Evolutionary conservation across 2,888 invertebrate species (phyloP).

Genomic region (Sminthurides aquaticus): DNA sequence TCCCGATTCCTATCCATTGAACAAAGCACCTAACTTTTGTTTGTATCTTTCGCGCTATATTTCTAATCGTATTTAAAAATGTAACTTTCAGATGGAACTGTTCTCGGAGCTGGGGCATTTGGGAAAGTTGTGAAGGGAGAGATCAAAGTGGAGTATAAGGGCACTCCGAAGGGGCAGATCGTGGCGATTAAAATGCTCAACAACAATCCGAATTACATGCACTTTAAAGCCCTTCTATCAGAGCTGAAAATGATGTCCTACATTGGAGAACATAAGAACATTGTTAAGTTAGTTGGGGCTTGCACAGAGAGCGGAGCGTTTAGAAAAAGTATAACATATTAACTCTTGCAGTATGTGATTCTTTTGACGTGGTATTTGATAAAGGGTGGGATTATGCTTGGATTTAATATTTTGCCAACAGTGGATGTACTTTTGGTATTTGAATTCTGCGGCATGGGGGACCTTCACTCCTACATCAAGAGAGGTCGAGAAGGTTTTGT

Average conservation of each 20-base stretch:
- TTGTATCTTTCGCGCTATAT: too few species aligned
- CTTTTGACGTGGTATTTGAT: too few species aligned
- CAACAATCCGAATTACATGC: not conserved
- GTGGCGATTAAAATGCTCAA: slow-evolving; percentile 1
- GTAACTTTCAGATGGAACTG: too few species aligned
- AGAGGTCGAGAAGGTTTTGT: not conserved
- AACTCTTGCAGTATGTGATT: too few species aligned
- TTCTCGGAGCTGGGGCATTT: not conserved
- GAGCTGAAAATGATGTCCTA: slow-evolving; percentile 3
- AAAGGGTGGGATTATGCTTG: too few species aligned
- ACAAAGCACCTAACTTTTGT: too few species aligned
- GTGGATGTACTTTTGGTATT: not conserved
- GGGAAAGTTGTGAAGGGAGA: slow-evolving; percentile 3
- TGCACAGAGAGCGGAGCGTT: not conserved
- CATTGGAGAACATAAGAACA: not conserved
- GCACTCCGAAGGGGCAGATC: not conserved
- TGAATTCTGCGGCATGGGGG: not conserved
- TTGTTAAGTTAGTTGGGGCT: not conserved
- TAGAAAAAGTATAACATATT: not conserved
- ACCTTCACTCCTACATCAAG: not conserved
- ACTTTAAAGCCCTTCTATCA: not conserved
- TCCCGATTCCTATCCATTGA: too few species aligned
- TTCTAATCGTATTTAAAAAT: too few species aligned
- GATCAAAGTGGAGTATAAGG: too few species aligned
- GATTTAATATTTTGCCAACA: not conserved